Evolutionary conservation across 1,140 invertebrate genomes (phyloP), one percentile per base, ranked within the genome.

Genomic region (Octopus bimaculoides): DNA sequence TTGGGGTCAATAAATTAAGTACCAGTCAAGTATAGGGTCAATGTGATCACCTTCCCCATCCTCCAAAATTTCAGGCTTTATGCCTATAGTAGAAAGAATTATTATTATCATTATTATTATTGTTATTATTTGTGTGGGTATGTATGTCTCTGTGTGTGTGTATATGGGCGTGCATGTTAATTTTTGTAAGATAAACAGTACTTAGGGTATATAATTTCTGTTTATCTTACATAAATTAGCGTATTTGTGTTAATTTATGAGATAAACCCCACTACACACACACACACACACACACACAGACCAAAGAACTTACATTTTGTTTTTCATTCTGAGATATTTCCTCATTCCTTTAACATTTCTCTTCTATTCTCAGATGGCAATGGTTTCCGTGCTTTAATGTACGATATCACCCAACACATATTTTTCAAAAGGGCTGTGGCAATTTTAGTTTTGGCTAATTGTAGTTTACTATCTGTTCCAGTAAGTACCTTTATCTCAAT

Each of bases 351-450:
- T 41, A 41, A 41, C 26, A 41, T 75, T 75, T 17, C 20, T 74
- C 17, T 66, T 79, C 20, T 71, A 55, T 56, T 84, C 82, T 12
- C 82, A 86, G 88, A 89, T 78, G 82, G 84, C 6, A 89, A 84
- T 79, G 84, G 83, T n/a, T 95, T 99, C 82, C 92, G 98, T 81
- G 95, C 97, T 17, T 96, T 97, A 85, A 96, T 99, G 66, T 99
- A 99, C 89, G 98, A 99, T 89, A 96, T 99, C 53, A 99, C 98
- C 0, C 98, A 99, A 89, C 95, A 99, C 89, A 94, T 97, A 82
- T 94, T 94, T 87, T 99, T 99, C 89, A 99, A 99, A 89, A 91
- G 97, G 81, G 94, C 96, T 80, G 96, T 98, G 79, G 97, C 97
- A 1, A 92, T 96, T 17, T 94, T 97, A 86, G 97, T 99, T 26